Conservation (phyloP, 2,888 invertebrate genomes). For the Helicoverpa assulta region DNA sequence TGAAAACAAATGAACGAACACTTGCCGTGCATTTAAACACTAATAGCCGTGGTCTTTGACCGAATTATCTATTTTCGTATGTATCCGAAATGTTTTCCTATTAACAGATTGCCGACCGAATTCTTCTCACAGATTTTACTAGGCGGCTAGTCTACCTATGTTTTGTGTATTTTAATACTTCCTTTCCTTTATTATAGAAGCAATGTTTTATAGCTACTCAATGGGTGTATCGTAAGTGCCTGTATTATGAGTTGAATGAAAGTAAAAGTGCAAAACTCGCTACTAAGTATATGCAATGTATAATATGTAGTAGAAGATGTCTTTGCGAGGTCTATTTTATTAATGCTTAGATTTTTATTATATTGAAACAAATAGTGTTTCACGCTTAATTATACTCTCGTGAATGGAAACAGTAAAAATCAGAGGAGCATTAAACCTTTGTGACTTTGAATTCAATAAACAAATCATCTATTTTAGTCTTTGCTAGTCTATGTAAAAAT, state of each 20-base stretch:
- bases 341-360: no score
- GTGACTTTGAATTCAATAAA: no score
- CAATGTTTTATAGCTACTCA: neutral
- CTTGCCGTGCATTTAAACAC: constrained; percentile 37
- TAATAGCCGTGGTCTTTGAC: constrained; percentile 71
- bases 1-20: constrained; percentile 53
- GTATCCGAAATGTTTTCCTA: constrained; percentile 57
- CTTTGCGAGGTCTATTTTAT: no score
- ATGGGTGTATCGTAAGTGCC: neutral
- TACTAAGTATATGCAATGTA: no score
- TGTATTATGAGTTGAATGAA: neutral
- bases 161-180: constrained; percentile 46
- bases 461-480: no score
- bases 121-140: constrained; percentile 44
- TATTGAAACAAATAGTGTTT: no score
- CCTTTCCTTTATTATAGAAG: constrained; percentile 24
- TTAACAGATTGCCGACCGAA: constrained; percentile 59
- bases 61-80: constrained; percentile 72
- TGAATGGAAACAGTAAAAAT: no score
- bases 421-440: no score
- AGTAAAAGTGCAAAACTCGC: neutral
- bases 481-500: no score
- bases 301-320: no score
- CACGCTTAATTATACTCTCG: no score
- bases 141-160: constrained; percentile 46